phyloP scores from a whole-genome alignment of 1,140 invertebrate genomes.

The Bicyclus anynana region DNA sequence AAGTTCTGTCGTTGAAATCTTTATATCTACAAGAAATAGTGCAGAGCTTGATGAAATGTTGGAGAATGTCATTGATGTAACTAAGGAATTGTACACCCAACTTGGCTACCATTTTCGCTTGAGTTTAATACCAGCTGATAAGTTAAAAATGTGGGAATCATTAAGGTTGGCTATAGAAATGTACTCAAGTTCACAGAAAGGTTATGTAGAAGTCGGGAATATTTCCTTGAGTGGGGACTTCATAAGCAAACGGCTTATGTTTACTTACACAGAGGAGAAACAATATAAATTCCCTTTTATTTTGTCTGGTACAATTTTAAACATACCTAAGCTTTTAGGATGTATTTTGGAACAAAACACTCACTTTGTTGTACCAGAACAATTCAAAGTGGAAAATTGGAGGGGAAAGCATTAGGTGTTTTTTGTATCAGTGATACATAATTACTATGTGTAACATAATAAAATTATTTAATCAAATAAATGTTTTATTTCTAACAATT shows the following conservation, averaged over 20 bases:
- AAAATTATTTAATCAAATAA: not conserved
- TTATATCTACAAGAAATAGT: slow-evolving; percentile 71
- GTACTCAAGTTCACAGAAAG: slow-evolving; percentile 78
- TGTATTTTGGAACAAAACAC: slow-evolving; percentile 81
- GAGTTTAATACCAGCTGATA: slow-evolving; percentile 73
- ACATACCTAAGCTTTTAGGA: slow-evolving; percentile 80
- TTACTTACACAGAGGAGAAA: slow-evolving; percentile 76
- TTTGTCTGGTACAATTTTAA: slow-evolving; percentile 81
- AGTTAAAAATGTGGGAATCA: slow-evolving; percentile 79
- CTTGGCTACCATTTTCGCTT: slow-evolving; percentile 81
- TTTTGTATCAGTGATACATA: no score
- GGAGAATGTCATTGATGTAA: slow-evolving; percentile 60
- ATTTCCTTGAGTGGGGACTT: slow-evolving; percentile 81
- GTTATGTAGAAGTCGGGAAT: slow-evolving; percentile 82
- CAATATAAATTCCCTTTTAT: slow-evolving; percentile 77
- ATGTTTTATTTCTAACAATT: not conserved
- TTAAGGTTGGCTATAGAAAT: slow-evolving; percentile 81
- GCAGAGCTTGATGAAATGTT: slow-evolving; percentile 69
- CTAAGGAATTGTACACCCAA: slow-evolving; percentile 77
- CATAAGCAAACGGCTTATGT: slow-evolving; percentile 82
- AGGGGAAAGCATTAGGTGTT: slow-evolving; percentile 8
- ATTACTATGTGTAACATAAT: slow-evolving; percentile 6
- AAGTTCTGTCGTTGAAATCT: slow-evolving; percentile 78
- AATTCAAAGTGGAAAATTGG: slow-evolving; percentile 51
- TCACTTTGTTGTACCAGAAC: slow-evolving; percentile 45